Base-by-base conservation (phyloP, 2,888 invertebrate genomes). In the Polymixis lichenea region DNA sequence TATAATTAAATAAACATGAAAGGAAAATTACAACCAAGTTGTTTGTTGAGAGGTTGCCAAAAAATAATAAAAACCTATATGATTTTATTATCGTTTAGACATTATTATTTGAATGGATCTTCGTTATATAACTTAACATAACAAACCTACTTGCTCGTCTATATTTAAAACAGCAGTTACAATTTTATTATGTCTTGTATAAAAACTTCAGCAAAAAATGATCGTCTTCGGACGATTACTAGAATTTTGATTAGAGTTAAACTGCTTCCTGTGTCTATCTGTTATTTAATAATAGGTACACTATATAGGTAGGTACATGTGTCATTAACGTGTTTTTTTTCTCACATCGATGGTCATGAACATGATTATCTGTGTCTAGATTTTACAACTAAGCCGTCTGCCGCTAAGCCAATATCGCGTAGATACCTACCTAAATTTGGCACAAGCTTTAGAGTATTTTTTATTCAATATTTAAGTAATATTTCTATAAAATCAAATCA, bases 131-230 rank as follows among this genome's bases (percentile, higher is more conserved):
- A 65, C 56, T 46, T 28, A 67, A 22, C 9, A 28, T 38, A 58
- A 80, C 13, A 51, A 77, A 55, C 11, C 38, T 17, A 49, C 32
- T n/a, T 32, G 66, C 17, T 32, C 17, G 66, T 74, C 49, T 74
- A 56, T 67, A 9, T 75, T 38, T 64, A 75, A 68, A 80, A 55
- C 58, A 38, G 73, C 65, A 65, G 15, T 77, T 43, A 79, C 38
- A 58, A 55, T 58, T 75, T 81, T 56, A 79, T 81, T 80, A 64
- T 13, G n/a, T 25, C 25, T 75, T 0, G 2, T n/a, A 53, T 15
- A 64, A 60, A 82, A 80, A 77, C 56, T 6, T 25, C 0, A 22
- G 32, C 77, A 80, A 80, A 82, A 80, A 80, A 9, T 46, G 5
- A 6, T 68, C 53, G 49, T 76, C 77, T 80, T 56, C 46, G 32